Conservation (phyloP, 2,888 invertebrate species). For the Lutraria lutraria region DNA sequence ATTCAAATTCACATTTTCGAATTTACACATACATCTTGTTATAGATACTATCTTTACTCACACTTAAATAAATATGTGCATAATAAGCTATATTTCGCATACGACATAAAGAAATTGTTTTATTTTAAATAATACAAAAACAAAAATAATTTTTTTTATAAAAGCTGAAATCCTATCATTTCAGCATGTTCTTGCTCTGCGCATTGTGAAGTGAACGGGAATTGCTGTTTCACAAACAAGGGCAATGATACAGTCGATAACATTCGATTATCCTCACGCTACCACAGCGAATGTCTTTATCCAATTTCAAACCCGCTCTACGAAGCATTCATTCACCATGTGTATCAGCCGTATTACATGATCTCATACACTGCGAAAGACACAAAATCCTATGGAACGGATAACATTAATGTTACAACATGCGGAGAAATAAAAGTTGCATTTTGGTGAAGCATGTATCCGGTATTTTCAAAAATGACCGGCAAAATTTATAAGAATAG, state of each 20-base stretch:
- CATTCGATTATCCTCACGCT: not conserved
- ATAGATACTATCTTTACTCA: too few species aligned
- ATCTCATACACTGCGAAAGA: too few species aligned
- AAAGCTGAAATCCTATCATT: not conserved
- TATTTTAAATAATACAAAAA: too few species aligned
- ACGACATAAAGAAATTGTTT: too few species aligned
- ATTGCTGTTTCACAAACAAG: conserved; percentile 1
- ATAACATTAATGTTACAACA: too few species aligned
- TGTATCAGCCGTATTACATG: not conserved
- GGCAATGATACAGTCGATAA: not conserved
- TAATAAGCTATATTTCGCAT: too few species aligned
- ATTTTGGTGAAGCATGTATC: conserved; percentile 2
- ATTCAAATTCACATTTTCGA: not conserved
- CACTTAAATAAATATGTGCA: too few species aligned
- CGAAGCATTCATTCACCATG: too few species aligned
- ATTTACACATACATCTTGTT: not conserved
- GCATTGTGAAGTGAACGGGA: not conserved
- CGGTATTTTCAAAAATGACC: not conserved
- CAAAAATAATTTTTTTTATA: too few species aligned
- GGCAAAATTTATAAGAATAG: not conserved
- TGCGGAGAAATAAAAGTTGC: too few species aligned
- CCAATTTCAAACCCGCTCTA: not conserved
- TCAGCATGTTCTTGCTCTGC: conserved; percentile 31
- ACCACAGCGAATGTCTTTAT: not conserved
- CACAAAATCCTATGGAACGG: too few species aligned